These are phyloP conservation scores for Coboldia fuscipes DNA, from an alignment of 1,140 invertebrate species.

Conservation along the genomic window DNA sequence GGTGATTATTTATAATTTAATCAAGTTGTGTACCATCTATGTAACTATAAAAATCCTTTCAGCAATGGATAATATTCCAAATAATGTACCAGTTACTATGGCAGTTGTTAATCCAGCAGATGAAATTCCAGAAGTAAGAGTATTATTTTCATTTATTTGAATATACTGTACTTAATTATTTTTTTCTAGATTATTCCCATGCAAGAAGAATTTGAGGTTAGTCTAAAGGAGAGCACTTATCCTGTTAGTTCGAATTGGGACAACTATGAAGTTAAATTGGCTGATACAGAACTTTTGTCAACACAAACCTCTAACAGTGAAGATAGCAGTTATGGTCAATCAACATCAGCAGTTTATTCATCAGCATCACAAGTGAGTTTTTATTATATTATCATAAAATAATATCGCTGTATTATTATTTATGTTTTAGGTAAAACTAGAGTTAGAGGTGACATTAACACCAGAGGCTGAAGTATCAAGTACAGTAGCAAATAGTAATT, in stretches of 20 bases:
- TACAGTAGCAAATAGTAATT: conserved; percentile 18
- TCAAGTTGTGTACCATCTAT: conserved; percentile 2
- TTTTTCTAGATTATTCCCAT: conserved; percentile 23
- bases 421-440: conserved; percentile 21
- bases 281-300: conserved; percentile 11
- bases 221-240: conserved; percentile 23
- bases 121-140: conserved; percentile 10
- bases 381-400: background rate
- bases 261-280: conserved; percentile 7
- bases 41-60: too few species aligned
- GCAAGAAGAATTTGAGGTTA: conserved; percentile 27
- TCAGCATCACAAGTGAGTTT: background rate
- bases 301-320: conserved; percentile 5
- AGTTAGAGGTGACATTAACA: conserved; percentile 28
- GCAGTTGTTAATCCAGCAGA: conserved; percentile 11
- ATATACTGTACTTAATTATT: background rate
- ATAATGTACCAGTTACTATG: conserved; percentile 11
- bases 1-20: conserved; percentile 7
- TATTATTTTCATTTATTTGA: conserved; percentile 9
- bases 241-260: conserved; percentile 19
- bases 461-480: conserved; percentile 22
- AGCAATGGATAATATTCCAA: conserved; percentile 12
- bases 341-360: background rate
- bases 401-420: background rate
- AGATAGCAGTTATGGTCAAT: conserved; percentile 4